phyloP scores from a whole-genome alignment of 2,888 invertebrate genomes.

The Molorchus minor region DNA sequence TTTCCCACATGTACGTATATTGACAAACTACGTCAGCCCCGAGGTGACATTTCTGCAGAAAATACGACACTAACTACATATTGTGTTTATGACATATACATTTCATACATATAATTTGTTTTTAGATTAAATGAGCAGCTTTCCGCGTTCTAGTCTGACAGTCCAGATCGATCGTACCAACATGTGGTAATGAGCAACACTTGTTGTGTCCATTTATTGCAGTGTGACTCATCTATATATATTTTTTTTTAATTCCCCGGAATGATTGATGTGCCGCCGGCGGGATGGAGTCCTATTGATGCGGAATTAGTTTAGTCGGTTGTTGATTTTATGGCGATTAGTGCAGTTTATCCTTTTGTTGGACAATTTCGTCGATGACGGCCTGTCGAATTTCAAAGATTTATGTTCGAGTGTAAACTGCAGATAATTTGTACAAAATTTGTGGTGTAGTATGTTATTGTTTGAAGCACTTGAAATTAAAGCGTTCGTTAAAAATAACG shows the following conservation, averaged over 20 bases:
- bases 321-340: constrained; percentile 14
- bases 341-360: neutral
- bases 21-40: neutral
- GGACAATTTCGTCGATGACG: neutral
- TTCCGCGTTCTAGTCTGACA: constrained; percentile 47
- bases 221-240: constrained; percentile 46
- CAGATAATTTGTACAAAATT: too few relatives aligned
- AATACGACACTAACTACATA: constrained; percentile 47
- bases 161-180: constrained; percentile 55
- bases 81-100: constrained; percentile 54
- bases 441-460: too few relatives aligned
- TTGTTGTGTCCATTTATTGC: constrained; percentile 48
- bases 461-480: too few relatives aligned
- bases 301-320: constrained; percentile 15
- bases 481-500: too few relatives aligned
- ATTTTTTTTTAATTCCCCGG: constrained; percentile 39
- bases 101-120: constrained; percentile 57
- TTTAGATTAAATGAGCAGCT: constrained; percentile 41
- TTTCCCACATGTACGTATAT: neutral
- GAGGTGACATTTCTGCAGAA: constrained; percentile 20
- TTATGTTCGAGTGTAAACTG: neutral
- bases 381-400: neutral
- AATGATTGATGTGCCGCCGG: constrained; percentile 36
- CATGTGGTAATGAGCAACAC: constrained; percentile 51
- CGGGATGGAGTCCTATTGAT: constrained; percentile 8